A percentile compares a stretch with the other conserved stretches of the same genome.
These are phyloP conservation scores for Drosophila kanapiae DNA, from an alignment of 1,140 invertebrate species.

Conservation along the genomic window DNA sequence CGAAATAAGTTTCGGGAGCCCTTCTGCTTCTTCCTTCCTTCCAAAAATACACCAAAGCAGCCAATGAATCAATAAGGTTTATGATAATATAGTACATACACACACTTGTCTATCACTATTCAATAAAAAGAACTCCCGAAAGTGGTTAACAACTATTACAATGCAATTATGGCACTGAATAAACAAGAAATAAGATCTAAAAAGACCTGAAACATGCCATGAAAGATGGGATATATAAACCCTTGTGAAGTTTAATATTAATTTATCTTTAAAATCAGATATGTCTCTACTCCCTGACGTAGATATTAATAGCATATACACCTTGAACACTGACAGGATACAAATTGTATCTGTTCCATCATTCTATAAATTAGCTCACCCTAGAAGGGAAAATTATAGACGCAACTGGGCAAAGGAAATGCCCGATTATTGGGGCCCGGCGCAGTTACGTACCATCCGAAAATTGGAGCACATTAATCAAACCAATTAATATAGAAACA, in stretches of 20 bases:
- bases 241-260: not conserved
- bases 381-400: constrained; percentile 30
- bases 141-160: not conserved
- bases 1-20: constrained; percentile 37
- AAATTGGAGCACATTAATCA: constrained; percentile 81
- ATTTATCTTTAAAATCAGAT: not conserved
- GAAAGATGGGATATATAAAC: too few species aligned
- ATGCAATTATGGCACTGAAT: not conserved
- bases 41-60: constrained; percentile 29
- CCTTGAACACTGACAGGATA: not conserved
- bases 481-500: constrained; percentile 65
- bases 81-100: not conserved
- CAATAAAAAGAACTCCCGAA: not conserved
- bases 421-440: constrained; percentile 31
- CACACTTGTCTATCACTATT: not conserved
- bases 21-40: not conserved
- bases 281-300: not conserved
- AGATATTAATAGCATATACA: constrained; percentile 3
- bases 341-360: constrained; percentile 27
- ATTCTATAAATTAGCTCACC: not conserved
- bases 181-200: not conserved
- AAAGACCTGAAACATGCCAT: too few species aligned
- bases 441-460: constrained; percentile 60
- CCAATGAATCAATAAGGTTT: constrained; percentile 33
- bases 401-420: constrained; percentile 24